These are phyloP conservation scores for Leptobrachium ailaonicum DNA, from an alignment of 2,113 vertebrate species.

Conservation along the genomic window DNA sequence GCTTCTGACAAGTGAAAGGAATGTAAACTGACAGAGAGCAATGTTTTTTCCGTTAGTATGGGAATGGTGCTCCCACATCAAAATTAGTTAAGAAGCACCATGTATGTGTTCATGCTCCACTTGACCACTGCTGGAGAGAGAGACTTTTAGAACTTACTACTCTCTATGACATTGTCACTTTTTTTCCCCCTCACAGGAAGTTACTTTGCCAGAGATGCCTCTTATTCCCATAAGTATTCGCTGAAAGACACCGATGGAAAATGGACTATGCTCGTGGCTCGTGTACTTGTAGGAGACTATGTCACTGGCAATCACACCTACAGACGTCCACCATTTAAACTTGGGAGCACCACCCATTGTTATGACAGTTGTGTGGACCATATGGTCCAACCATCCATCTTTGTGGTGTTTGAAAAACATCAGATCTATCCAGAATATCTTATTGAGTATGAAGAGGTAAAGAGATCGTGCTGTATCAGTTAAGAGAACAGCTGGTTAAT, in stretches of 20 bases:
- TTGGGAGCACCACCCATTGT: slow-evolving; percentile 36
- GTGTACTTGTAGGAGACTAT: slow-evolving; percentile 62
- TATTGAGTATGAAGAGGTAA: slow-evolving; percentile 55
- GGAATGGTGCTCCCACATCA: too few species aligned
- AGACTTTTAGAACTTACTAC: too few species aligned
- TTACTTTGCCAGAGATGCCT: slow-evolving; percentile 69
- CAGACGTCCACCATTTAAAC: slow-evolving; percentile 53
- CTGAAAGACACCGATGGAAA: neutral
- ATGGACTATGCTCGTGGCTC: slow-evolving; percentile 63
- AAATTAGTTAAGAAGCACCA: too few species aligned
- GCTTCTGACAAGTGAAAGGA: too few species aligned
- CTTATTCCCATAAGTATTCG: slow-evolving; percentile 59
- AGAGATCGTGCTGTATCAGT: slow-evolving; percentile 1
- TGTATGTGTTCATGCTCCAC: too few species aligned
- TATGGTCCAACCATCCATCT: slow-evolving; percentile 60
- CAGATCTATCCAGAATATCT: slow-evolving; percentile 70
- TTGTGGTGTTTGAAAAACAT: slow-evolving; percentile 75
- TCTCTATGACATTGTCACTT: too few species aligned
- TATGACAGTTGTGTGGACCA: slow-evolving; percentile 69
- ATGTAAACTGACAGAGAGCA: too few species aligned
- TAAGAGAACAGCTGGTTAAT: neutral
- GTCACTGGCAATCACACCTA: slow-evolving; percentile 47
- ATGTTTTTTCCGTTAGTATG: too few species aligned
- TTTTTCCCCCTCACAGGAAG: slow-evolving; percentile 60
- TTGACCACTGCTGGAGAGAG: too few species aligned